These are phyloP conservation scores for Melanostoma mellinum DNA, from an alignment of 2,888 invertebrate species.

Conservation along the genomic window DNA sequence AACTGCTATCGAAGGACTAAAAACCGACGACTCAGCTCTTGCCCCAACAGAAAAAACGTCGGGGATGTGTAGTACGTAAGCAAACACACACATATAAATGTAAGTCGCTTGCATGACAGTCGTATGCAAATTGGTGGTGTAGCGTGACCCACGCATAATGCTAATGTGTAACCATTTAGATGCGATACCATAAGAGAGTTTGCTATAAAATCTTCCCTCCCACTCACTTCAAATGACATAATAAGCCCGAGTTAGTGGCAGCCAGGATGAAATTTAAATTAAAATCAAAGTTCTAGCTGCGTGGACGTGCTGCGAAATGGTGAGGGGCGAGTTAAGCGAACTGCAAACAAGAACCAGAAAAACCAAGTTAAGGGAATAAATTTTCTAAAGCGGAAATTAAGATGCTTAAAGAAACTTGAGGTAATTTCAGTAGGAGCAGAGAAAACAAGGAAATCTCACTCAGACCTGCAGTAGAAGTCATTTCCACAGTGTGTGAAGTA, in stretches of 20 bases:
- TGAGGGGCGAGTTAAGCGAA: not conserved
- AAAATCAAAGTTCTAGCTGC: constrained; percentile 53
- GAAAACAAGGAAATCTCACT: constrained; percentile 60
- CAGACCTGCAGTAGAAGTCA: constrained; percentile 61
- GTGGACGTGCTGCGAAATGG: not conserved
- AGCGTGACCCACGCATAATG: constrained; percentile 72
- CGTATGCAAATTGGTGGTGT: constrained; percentile 70
- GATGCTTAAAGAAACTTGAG: constrained; percentile 67
- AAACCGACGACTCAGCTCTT: constrained; percentile 38
- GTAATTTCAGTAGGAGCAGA: constrained; percentile 19
- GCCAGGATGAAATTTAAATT: constrained; percentile 66
- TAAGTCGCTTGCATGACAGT: constrained; percentile 61
- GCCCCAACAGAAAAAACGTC: constrained; percentile 32
- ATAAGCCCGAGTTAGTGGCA: constrained; percentile 54
- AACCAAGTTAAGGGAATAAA: constrained; percentile 41
- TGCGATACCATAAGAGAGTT: constrained; percentile 47
- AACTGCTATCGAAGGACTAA: constrained; percentile 50
- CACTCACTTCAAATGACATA: constrained; percentile 47
- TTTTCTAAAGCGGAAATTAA: constrained; percentile 69
- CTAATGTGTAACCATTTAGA: constrained; percentile 71
- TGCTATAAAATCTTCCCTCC: not conserved
- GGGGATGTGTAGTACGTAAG: constrained; percentile 10
- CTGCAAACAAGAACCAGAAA: constrained; percentile 2
- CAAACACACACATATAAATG: not conserved
- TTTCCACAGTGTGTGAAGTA: constrained; percentile 61